Evolutionary conservation across 2,113 vertebrate genomes (phyloP), one percentile per base, ranked within the genome.

Genomic region (Cricetomys ansorgei): DNA sequence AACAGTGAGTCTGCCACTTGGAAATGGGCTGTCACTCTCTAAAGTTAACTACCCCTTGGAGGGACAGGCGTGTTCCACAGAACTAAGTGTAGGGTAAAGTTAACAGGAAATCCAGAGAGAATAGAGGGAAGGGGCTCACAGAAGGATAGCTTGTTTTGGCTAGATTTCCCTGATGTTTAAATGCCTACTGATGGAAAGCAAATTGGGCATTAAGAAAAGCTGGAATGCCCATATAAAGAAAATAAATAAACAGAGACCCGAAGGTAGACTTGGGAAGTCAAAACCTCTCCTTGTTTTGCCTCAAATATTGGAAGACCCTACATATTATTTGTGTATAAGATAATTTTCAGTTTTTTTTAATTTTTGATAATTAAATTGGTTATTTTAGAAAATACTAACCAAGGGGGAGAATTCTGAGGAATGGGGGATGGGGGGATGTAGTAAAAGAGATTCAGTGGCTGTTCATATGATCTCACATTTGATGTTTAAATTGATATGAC

Each of bases 131-230:
- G 84, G 70, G 75, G 80, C 85, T 94, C 75, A 85, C 75, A 91
- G 25, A 79, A 89, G 21, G 13, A 91, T 55, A 67, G 92, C 79
- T 96, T 95, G 85, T 91, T 96, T 98, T 96, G 94, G 90, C 94
- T 93, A 59, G 27, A 80, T 75, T 96, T 31, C 55, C 50, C 76
- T 80, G n/a, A 95, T 55, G 69, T 91, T 96, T 91, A 96, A 97
- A 95, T 96, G 89, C 77, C 85, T 91, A 87, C 73, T 94, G 90
- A 95, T 31, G 94, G 85, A 97, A 94, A 89, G 89, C 67, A 97
- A 97, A 97, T 91, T 97, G 94, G 45, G 91, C 5, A 1, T 90
- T 97, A 93, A 92, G 65, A 70, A 96, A 96, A 69, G 15, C 55
- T 80, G 25, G 55, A 96, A 77, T 88, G 19, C 79, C 91, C 70